Base-by-base conservation (phyloP, 2,888 invertebrate species). In the Bombyx huttoni region DNA sequence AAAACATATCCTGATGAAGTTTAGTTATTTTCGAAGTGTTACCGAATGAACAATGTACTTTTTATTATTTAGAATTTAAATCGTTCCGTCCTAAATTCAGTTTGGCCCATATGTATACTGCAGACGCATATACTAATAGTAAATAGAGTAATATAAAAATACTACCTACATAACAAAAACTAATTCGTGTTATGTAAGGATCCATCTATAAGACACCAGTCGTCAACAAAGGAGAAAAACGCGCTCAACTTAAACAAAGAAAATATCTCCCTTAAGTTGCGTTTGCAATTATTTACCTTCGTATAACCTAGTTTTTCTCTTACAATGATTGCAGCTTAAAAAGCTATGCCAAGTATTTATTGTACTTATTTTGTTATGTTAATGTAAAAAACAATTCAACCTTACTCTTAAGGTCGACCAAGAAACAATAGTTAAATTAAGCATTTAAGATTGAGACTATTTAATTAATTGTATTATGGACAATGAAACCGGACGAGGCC, bases 61-160 rank as follows among this genome's bases (percentile, higher is more conserved):
- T 67, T 71, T 68, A 67, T 65, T 69, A 71, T 68, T 71, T 67
- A 73, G 75, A 70, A 73, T 72, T 72, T 56, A 65, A 68, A 67
- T 78, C 70, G 73, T 81, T 78, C 77, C 85, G 86, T 83, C 85
- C 83, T 58, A 83, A 58, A 74, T 85, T 63, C 53, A 83, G 84
- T 85, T 86, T 86, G 86, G 74, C 84, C 83, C 58, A 79, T 75
- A 74, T 84, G 9, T 49, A 68, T 69, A 69, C 74, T 74, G 72
- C 72, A 68, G 70, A 64, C 63, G 58, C 33, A 40, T 49, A 47
- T 49, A 35, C 40, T 12, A 12, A 47, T 47, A n/a, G n/a, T n/a
- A n/a, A 13, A 47, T 13, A 47, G 7, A 47, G n/a, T 47, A 10
- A 1, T 48, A 34, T 7, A 34, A 24, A 49, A 47, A 47, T 9